Evolutionary conservation across 2,888 invertebrate species (phyloP).

Genomic region (Cylloceria caligata): DNA sequence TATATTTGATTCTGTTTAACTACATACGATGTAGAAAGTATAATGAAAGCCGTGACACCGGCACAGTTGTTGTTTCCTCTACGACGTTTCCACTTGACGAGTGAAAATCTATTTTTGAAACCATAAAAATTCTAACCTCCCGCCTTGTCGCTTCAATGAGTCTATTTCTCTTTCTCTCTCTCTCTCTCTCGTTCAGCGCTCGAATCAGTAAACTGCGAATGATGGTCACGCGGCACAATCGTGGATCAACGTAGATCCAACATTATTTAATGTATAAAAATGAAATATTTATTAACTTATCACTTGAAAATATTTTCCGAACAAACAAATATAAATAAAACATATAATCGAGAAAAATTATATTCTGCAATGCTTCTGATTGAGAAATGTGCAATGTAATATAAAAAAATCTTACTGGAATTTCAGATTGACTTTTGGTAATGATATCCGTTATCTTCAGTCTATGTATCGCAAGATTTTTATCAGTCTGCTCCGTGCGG

Average conservation of each 20-base stretch:
- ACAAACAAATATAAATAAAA: not conserved
- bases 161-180: not conserved
- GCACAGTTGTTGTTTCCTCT: constrained; percentile 52
- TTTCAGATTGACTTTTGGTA: not conserved
- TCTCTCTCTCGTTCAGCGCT: not conserved
- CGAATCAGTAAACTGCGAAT: not conserved
- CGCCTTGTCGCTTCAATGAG: constrained; percentile 43
- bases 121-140: constrained; percentile 72
- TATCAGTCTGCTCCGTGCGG: not conserved
- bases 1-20: not conserved
- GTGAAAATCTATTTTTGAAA: constrained; percentile 73
- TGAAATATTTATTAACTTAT: not conserved
- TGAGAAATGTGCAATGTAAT: not conserved
- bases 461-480: not conserved
- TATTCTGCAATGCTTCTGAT: not conserved
- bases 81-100: constrained; percentile 45
- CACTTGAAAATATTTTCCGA: not conserved
- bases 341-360: not conserved
- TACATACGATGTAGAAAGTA: constrained; percentile 14
- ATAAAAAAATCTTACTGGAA: not conserved
- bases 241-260: not conserved
- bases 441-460: not conserved
- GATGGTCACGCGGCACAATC: not conserved
- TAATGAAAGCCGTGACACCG: constrained; percentile 43
- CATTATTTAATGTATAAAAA: not conserved